Evolutionary conservation across 2,113 vertebrate species (phyloP).

Genomic region (Nothocercus julius): DNA sequence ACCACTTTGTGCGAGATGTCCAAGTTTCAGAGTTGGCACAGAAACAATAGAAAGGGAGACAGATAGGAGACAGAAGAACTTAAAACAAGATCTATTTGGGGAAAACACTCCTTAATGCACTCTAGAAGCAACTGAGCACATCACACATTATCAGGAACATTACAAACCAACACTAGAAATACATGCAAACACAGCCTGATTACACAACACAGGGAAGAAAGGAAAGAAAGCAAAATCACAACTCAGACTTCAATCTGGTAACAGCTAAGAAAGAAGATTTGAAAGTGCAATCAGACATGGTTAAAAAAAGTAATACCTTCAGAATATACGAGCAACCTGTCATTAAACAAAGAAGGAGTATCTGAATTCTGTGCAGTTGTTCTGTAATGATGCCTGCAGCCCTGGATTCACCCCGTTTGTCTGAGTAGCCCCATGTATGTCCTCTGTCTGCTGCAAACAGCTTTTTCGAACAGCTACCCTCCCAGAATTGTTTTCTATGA

Average conservation of each 20-base stretch:
- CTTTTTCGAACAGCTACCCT: not conserved
- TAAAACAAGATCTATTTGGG: not conserved
- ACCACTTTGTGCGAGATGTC: not conserved
- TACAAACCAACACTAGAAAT: not conserved
- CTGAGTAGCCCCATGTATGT: not conserved
- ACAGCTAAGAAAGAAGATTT: not conserved
- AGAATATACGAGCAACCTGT: not conserved
- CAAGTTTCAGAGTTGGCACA: not conserved
- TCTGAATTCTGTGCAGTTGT: not conserved
- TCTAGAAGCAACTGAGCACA: not conserved
- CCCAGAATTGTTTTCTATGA: not conserved
- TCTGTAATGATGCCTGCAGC: not conserved
- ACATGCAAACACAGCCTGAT: not conserved
- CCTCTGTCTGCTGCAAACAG: not conserved
- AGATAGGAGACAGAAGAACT: not conserved
- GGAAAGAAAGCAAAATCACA: not conserved
- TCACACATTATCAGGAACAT: not conserved
- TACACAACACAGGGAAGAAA: not conserved
- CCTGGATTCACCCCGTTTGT: not conserved
- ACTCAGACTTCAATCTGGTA: not conserved
- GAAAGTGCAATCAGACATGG: not conserved
- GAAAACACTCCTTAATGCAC: not conserved
- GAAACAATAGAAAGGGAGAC: not conserved
- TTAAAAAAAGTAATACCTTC: not conserved
- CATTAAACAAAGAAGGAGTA: not conserved